phyloP scores from a whole-genome alignment of 2,888 invertebrate species.

The Listrodromus nycthemerus region DNA sequence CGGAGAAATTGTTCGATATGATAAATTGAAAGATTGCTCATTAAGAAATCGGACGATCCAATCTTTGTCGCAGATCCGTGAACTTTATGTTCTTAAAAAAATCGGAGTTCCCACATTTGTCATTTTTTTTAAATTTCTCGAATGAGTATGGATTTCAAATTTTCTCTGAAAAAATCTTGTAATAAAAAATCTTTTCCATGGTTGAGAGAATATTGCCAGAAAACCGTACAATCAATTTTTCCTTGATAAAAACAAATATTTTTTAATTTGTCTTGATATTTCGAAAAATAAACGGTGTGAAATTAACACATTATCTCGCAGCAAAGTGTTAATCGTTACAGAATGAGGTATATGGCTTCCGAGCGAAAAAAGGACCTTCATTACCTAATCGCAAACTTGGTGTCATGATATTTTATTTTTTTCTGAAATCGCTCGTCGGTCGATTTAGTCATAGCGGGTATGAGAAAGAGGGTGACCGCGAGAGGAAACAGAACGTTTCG shows the following conservation, averaged over 20 bases:
- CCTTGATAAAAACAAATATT: no score
- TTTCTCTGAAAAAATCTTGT: not conserved
- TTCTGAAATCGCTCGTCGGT: not conserved
- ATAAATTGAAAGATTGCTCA: no score
- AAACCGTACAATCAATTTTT: not conserved
- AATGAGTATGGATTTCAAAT: not conserved
- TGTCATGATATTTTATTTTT: not conserved
- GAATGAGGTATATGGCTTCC: not conserved
- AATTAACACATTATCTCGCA: no score
- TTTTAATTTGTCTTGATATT: not conserved
- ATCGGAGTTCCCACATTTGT: no score
- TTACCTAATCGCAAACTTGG: not conserved
- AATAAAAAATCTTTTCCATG: not conserved
- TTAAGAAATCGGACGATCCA: no score
- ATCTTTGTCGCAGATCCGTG: no score
- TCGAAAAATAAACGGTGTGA: no score
- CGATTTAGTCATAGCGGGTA: not conserved
- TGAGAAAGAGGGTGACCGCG: not conserved
- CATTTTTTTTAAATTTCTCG: not conserved
- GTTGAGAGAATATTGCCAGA: not conserved
- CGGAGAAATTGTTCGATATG: no score
- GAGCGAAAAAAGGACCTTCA: not conserved
- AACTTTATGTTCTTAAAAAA: no score
- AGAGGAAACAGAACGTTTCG: conserved; percentile 30
- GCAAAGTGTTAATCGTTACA: not conserved